Conservation (phyloP, 2,113 vertebrate genomes). For the Protobothrops mucrosquamatus region DNA sequence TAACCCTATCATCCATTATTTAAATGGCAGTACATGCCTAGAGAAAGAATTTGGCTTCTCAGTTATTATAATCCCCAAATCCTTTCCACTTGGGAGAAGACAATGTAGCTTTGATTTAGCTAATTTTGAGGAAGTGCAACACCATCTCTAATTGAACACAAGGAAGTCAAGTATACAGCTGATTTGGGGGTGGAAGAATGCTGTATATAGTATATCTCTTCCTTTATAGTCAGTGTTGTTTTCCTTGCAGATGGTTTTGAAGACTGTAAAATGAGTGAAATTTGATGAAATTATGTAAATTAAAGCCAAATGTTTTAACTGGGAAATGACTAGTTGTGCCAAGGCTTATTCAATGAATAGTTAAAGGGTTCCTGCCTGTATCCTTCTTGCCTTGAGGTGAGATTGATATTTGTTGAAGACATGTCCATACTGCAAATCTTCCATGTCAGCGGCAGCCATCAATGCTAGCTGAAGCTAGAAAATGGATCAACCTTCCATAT, state of each 20-base stretch:
- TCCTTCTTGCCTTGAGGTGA: neutral
- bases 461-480: neutral
- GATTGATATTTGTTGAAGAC: neutral
- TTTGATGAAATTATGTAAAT: neutral
- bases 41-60: neutral
- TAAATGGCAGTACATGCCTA: neutral
- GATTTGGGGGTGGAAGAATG: neutral
- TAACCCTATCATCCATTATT: neutral
- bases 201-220: neutral
- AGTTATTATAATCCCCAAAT: neutral
- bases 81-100: neutral
- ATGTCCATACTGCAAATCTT: neutral
- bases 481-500: neutral
- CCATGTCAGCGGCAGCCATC: neutral
- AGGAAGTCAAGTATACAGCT: neutral
- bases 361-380: neutral
- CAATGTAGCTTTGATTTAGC: neutral
- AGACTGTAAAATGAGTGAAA: neutral
- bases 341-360: neutral
- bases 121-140: neutral
- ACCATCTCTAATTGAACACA: neutral
- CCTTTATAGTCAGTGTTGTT: neutral
- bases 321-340: neutral
- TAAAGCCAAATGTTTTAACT: neutral
- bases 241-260: neutral